Conservation (phyloP, 2,797 vertebrate genomes). For the Phoxinus dragarum region DNA sequence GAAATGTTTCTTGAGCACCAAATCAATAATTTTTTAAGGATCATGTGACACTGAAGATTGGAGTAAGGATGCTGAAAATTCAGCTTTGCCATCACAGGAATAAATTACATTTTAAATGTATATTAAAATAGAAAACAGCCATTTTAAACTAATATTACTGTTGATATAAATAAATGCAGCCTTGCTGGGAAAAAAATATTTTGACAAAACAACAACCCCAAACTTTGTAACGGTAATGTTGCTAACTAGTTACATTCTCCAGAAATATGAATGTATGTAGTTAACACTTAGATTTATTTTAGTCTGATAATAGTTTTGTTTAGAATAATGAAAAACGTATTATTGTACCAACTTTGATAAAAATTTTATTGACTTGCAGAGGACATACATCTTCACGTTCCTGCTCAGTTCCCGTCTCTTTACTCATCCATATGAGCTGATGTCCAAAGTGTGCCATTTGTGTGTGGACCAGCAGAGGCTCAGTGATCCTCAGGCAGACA, state of each 20-base stretch:
- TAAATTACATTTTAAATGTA: background rate
- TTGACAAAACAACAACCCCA: background rate
- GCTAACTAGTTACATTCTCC: background rate
- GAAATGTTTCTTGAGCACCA: background rate
- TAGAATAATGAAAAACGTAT: background rate
- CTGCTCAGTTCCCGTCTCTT: conserved; percentile 93
- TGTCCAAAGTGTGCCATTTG: conserved; percentile 90
- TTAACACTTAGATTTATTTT: background rate
- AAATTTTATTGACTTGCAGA: conserved; percentile 73
- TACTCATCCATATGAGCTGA: conserved; percentile 89
- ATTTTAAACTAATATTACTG: background rate
- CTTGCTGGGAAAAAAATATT: background rate
- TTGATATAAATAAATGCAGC: background rate
- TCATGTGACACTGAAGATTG: background rate
- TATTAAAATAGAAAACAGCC: background rate
- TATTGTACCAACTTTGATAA: background rate
- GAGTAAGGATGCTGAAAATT: background rate
- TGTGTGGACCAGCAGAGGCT: conserved; percentile 87
- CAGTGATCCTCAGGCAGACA: conserved; percentile 84
- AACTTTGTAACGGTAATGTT: background rate
- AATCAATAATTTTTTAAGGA: background rate
- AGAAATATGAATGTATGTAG: background rate
- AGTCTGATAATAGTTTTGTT: background rate
- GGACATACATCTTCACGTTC: conserved; percentile 94
- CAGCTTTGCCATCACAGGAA: background rate